phyloP scores from a whole-genome alignment of 2,113 vertebrate species.

The Orthochromis indermauri region DNA sequence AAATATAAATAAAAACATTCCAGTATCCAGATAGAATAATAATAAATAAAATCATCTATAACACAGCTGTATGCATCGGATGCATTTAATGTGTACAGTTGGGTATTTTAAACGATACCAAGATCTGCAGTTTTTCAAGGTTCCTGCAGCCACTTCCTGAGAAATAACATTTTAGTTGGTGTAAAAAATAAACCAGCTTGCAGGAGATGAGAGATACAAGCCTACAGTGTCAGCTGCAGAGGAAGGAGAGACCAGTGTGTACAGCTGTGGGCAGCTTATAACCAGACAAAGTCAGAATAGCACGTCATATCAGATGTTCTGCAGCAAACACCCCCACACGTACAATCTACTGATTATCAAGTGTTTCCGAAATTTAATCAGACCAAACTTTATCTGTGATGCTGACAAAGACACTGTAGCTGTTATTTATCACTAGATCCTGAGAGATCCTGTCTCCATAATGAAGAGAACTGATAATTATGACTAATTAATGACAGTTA shows the following conservation, averaged over 20 bases:
- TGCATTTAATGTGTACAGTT: not conserved
- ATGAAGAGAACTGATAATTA: not conserved
- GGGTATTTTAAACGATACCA: fast-evolving
- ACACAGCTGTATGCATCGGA: fast-evolving
- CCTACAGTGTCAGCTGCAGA: not conserved
- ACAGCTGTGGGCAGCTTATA: not conserved
- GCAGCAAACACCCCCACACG: not conserved
- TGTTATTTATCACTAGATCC: not conserved
- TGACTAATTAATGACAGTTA: not conserved
- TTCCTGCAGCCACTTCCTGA: not conserved
- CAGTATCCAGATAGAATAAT: not conserved
- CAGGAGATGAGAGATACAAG: not conserved
- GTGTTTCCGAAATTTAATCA: not conserved
- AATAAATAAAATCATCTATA: not conserved
- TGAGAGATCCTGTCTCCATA: not conserved
- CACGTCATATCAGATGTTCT: not conserved
- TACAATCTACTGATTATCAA: not conserved
- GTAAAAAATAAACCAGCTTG: not conserved
- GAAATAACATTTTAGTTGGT: not conserved
- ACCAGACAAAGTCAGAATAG: not conserved
- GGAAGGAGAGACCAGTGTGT: not conserved
- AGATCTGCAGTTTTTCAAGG: not conserved
- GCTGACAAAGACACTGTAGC: fast-evolving
- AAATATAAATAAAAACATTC: fast-evolving
- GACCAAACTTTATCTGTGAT: no score